Evolutionary conservation across 2,113 vertebrate species (phyloP).

Genomic region (Ploceus nigricollis): DNA sequence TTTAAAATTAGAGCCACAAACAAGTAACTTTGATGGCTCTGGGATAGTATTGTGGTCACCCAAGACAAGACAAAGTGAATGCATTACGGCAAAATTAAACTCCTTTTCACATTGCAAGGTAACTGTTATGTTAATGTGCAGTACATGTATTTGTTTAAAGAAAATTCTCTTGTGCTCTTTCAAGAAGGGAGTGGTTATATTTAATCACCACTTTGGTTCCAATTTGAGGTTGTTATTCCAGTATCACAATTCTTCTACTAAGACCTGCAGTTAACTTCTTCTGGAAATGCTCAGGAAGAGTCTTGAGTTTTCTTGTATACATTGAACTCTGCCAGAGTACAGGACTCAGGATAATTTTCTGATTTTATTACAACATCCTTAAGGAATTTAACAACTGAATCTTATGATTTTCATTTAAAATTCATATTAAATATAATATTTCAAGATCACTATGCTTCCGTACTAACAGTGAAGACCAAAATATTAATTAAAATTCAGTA

Average conservation of each 20-base stretch:
- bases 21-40: not conserved
- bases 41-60: not conserved
- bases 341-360: not conserved
- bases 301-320: accelerated
- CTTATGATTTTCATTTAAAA: not conserved
- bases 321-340: not conserved
- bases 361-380: not conserved
- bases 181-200: not conserved
- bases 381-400: not conserved
- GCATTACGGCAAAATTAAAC: not conserved
- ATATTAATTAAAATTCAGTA: not conserved
- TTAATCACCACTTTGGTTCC: not conserved
- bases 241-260: not conserved
- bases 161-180: not conserved
- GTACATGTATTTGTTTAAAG: not conserved
- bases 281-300: not conserved
- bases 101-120: not conserved
- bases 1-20: not conserved
- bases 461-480: not conserved
- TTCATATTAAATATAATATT: not conserved
- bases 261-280: not conserved
- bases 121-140: not conserved
- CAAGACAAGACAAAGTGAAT: not conserved
- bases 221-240: not conserved
- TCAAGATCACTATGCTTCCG: not conserved